A percentile compares a stretch with the other conserved stretches of the same genome.
phyloP scores from a whole-genome alignment of 1,140 invertebrate species.

The Eurosta solidaginis region DNA sequence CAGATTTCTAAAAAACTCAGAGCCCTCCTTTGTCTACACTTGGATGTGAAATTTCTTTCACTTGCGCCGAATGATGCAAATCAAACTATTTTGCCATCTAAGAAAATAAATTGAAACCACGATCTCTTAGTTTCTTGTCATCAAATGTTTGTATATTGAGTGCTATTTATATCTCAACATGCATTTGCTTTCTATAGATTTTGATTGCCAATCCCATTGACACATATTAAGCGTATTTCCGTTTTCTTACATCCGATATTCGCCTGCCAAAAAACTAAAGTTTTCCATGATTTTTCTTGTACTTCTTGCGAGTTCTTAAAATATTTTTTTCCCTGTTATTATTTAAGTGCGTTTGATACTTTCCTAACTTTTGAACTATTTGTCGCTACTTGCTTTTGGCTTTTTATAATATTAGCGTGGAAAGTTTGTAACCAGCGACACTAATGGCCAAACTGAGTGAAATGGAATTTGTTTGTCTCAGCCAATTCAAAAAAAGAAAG shows the following conservation, averaged over 20 bases:
- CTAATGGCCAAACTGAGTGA: not conserved
- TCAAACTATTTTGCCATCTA: no score
- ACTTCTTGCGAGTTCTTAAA: not conserved
- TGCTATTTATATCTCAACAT: no score
- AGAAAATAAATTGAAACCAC: no score
- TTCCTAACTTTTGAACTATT: not conserved
- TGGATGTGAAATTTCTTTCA: no score
- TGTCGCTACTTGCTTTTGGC: not conserved
- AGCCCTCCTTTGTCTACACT: no score
- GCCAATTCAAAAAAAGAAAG: not conserved
- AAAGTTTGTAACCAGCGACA: not conserved
- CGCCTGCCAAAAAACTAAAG: not conserved
- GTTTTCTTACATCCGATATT: not conserved
- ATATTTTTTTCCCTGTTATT: not conserved
- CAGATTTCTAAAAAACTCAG: no score
- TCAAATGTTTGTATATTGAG: no score
- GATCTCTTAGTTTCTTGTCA: no score
- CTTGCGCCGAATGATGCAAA: no score
- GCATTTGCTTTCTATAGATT: no score
- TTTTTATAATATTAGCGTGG: not conserved
- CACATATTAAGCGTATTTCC: conserved; percentile 3
- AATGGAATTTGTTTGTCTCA: not conserved
- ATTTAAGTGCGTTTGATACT: not conserved
- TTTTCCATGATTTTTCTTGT: not conserved
- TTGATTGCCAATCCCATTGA: conserved; percentile 6